A percentile compares a stretch with the other conserved stretches of the same genome.
phyloP scores from a whole-genome alignment of 2,797 vertebrate species.

The Chiloscyllium punctatum region DNA sequence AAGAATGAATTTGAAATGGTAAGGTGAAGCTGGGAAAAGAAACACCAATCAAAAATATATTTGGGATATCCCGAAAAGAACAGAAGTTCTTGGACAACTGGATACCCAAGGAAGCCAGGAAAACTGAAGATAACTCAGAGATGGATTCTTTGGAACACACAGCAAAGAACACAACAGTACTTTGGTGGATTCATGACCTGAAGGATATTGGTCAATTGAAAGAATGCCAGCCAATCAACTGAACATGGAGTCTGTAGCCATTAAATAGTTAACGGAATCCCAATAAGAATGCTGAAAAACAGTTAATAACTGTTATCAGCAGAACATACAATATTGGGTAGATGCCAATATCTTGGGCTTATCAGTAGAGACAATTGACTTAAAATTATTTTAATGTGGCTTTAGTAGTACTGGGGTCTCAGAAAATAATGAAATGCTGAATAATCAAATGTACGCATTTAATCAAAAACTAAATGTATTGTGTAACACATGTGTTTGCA shows the following conservation, averaged over 20 bases:
- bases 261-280: background rate
- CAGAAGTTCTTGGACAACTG: background rate
- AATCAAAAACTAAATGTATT: background rate
- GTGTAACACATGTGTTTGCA: background rate
- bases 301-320: background rate
- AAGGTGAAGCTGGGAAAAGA: background rate
- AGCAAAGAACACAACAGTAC: background rate
- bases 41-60: background rate
- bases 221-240: background rate
- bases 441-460: background rate
- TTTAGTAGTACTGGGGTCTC: background rate
- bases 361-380: background rate
- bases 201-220: background rate
- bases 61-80: background rate
- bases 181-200: background rate
- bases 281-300: background rate
- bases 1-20: background rate
- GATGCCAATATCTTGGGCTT: background rate
- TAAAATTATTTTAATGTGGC: background rate
- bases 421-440: background rate
- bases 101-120: background rate
- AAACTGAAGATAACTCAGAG: background rate
- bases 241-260: background rate
- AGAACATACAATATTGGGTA: background rate
- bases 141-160: background rate